Percentiles rank a stretch among this genome's conserved stretches.
Conservation (phyloP, 1,140 invertebrate genomes). For the Delia radicum region DNA sequence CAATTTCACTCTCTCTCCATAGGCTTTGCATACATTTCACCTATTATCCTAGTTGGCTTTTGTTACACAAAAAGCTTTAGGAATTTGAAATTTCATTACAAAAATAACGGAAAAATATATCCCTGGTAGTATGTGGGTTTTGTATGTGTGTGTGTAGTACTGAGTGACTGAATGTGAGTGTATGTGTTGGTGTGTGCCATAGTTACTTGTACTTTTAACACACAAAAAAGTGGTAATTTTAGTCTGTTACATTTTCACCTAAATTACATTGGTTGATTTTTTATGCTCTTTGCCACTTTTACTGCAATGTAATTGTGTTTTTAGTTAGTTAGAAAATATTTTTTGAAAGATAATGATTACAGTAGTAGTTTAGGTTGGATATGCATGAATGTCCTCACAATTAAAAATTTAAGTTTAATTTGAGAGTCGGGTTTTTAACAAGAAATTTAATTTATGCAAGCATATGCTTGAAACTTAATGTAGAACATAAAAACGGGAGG, state of each 20-base stretch:
- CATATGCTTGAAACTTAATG: too few relatives aligned
- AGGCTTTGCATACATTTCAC: constrained; percentile 6
- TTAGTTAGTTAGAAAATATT: too few relatives aligned
- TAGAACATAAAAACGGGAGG: too few relatives aligned
- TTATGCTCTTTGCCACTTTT: constrained; percentile 10
- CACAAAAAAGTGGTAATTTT: neutral
- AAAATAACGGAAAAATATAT: neutral
- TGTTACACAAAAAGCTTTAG: neutral
- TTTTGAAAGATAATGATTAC: too few relatives aligned
- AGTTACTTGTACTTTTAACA: neutral
- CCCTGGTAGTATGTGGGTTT: neutral
- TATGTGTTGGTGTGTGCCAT: neutral
- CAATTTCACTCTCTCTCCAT: neutral
- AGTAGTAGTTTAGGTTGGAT: too few relatives aligned
- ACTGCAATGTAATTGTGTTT: constrained; percentile 9
- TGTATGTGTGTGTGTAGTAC: neutral
- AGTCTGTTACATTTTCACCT: constrained; percentile 12
- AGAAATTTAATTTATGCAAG: too few relatives aligned
- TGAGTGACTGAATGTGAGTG: neutral
- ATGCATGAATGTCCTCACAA: too few relatives aligned
- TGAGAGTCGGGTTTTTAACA: too few relatives aligned
- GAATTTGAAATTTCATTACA: constrained; percentile 17
- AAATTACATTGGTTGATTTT: constrained; percentile 8
- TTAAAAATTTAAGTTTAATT: too few relatives aligned
- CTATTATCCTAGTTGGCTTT: constrained; percentile 18